phyloP scores from a whole-genome alignment of 2,797 vertebrate genomes.

The Acanthurus leucopareius region DNA sequence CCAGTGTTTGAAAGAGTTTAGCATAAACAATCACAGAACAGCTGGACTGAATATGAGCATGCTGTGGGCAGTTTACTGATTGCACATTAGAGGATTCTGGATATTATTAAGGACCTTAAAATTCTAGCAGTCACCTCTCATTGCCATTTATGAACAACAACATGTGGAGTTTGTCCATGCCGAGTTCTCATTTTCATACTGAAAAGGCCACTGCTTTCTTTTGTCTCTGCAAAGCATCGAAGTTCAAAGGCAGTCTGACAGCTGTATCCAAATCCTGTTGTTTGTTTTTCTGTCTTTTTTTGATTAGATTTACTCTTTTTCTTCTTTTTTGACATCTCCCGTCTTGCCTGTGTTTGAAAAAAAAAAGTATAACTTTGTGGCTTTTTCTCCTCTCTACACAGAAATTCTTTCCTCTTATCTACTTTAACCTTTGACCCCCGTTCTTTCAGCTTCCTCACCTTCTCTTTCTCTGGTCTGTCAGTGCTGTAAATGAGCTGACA shows the following conservation, averaged over 20 bases:
- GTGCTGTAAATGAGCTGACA: conserved; percentile 41
- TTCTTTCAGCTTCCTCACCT: neutral
- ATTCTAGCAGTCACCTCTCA: neutral
- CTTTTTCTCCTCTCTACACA: neutral
- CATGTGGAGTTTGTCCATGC: neutral
- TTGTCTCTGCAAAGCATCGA: neutral
- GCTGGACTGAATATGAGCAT: conserved; percentile 10
- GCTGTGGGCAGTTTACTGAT: conserved; percentile 31
- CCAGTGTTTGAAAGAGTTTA: neutral
- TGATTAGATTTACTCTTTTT: neutral
- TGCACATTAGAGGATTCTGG: conserved; percentile 17
- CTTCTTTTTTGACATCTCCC: neutral
- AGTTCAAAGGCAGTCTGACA: conserved; percentile 9
- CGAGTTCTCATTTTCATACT: conserved; percentile 37
- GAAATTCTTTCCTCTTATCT: conserved; percentile 15
- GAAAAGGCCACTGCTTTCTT: neutral
- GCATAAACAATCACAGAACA: conserved; percentile 20
- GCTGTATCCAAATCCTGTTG: neutral
- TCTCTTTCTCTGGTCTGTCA: conserved; percentile 26
- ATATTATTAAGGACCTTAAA: neutral
- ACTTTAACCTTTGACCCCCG: conserved; percentile 28
- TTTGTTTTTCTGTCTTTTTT: neutral
- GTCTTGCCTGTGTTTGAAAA: too few species aligned
- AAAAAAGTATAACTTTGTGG: too few species aligned
- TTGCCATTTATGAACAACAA: neutral